phyloP scores from a whole-genome alignment of 2,888 invertebrate species.

The Oxystoma pomonae region DNA sequence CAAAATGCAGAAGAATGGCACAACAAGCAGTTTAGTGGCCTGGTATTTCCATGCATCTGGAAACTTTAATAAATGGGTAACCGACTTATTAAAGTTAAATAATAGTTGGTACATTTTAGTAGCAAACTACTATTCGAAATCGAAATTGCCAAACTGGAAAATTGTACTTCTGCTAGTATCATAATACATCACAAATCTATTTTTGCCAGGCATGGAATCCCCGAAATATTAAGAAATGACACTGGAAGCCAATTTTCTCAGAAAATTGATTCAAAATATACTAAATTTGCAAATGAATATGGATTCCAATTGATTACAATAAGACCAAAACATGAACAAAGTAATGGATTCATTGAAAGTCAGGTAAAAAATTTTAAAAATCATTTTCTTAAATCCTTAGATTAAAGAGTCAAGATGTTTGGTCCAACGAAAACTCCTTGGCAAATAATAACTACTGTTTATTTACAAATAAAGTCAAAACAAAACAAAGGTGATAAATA shows the following conservation, averaged over 20 bases:
- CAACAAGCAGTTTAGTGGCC: no score
- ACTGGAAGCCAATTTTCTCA: not conserved
- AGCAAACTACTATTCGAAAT: not conserved
- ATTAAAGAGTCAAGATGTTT: no score
- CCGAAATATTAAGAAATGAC: not conserved
- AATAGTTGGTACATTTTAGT: not conserved
- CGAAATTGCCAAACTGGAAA: not conserved
- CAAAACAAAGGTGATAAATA: no score
- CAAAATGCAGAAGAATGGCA: not conserved
- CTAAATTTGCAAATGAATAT: not conserved
- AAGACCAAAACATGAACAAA: not conserved
- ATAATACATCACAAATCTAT: no score
- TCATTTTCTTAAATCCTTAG: no score
- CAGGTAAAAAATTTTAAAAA: not conserved
- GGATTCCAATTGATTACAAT: not conserved
- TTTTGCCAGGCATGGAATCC: no score
- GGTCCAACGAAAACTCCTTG: no score
- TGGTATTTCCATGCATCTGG: no score
- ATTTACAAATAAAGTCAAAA: no score
- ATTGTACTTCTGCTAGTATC: not conserved
- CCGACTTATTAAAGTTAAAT: not conserved
- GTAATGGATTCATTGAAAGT: not conserved
- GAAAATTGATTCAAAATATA: not conserved
- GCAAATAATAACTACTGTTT: no score
- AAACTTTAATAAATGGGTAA: no score